Base-by-base conservation (phyloP, 2,888 invertebrate species). In the Synanthedon myopaeformis region DNA sequence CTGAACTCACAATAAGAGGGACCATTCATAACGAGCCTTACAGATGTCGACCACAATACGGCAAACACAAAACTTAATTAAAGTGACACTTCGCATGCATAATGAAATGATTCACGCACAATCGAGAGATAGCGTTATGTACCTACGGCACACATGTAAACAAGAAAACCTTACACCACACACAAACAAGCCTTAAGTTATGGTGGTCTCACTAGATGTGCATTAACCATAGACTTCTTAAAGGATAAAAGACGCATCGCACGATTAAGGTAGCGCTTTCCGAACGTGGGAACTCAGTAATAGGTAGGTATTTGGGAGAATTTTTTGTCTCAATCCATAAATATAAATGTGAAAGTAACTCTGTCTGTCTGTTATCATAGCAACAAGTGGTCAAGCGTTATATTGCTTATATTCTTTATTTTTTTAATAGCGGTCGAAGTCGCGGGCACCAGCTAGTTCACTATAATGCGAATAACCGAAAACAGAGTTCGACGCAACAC, bases 51-150 rank as follows among this genome's bases (percentile, higher is more conserved):
- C 70, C 72, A 76, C 79, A 76, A 79, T 78, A 75, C 74, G 69
- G 66, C 69, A 71, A 74, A 80, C 73, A 75, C 80, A 76, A 81
- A 82, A 82, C 80, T 82, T 83, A 83, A 84, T 84, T 84, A 81
- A 81, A 77, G 64, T 82, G 83, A 84, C 82, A 82, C 78, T 77
- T 69, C 66, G 74, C 75, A 75, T 77, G 79, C 77, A 82, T 80
- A 80, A 80, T 81, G 79, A 78, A 80, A 82, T 81, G 80, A 82
- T 80, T 81, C 80, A 79, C 74, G 75, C 71, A 70, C 64, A 65
- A 67, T 63, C 64, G 61, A 63, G 61, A 70, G 13, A 68, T 67
- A 63, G 60, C 60, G 61, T 59, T 61, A 57, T 56, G 56, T 54
- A 56, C 23, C 5, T 55, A 58, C 55, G 55, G 53, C 60, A 55